Conservation (phyloP, 2,113 vertebrate species). For the Malaclemys terrapin region DNA sequence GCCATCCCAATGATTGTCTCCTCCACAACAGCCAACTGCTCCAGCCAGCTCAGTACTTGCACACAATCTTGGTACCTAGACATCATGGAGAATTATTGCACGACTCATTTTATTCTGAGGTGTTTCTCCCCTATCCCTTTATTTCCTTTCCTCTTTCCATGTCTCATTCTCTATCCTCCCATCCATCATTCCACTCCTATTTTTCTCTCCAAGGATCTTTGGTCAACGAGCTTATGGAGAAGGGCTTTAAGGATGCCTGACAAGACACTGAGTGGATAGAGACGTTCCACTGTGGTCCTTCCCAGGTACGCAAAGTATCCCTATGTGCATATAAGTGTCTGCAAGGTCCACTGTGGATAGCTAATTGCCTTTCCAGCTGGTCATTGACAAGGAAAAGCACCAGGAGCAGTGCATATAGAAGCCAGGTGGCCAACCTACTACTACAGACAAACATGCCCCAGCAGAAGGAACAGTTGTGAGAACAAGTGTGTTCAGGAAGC, state of each 20-base stretch:
- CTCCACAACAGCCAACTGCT: slow-evolving; percentile 24
- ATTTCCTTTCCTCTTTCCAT: not conserved
- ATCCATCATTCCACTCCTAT: not conserved
- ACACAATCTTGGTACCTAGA: slow-evolving; percentile 41
- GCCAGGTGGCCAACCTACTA: not conserved
- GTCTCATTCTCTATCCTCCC: not conserved
- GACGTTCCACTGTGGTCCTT: not conserved
- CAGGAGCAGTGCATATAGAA: not conserved
- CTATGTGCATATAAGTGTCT: not conserved
- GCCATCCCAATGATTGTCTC: slow-evolving; percentile 54
- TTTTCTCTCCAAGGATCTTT: too few species aligned
- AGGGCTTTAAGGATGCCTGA: not conserved
- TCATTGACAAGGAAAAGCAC: not conserved
- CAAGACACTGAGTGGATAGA: not conserved
- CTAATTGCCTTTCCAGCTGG: not conserved
- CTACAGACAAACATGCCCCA: not conserved
- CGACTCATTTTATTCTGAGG: not conserved
- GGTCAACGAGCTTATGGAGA: not conserved
- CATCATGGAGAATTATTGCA: not conserved
- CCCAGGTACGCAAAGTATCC: not conserved
- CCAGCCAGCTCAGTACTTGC: slow-evolving; percentile 45
- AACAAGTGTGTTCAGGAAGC: not conserved
- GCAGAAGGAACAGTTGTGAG: not conserved
- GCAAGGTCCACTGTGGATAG: not conserved
- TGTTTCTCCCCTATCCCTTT: not conserved